Percentiles rank a stretch among this genome's conserved stretches.
Evolutionary conservation across 2,113 vertebrate species (phyloP).

Genomic region (Bos indicus): DNA sequence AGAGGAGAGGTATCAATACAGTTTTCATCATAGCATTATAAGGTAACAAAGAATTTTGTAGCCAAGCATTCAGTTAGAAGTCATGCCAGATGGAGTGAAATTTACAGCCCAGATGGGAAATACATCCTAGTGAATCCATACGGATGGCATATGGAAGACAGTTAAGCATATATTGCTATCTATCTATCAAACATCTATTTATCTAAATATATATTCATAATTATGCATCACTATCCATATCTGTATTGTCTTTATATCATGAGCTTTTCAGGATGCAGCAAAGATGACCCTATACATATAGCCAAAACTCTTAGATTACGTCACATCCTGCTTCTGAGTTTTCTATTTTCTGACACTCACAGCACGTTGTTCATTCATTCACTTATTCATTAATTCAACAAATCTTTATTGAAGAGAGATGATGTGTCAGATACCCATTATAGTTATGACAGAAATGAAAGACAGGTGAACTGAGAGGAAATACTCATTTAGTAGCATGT

Average conservation of each 20-base stretch:
- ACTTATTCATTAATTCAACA: not conserved
- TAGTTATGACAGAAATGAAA: not conserved
- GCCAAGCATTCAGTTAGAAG: constrained; percentile 3
- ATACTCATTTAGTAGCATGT: not conserved
- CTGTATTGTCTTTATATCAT: not conserved
- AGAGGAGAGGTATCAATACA: not conserved
- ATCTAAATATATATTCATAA: not conserved
- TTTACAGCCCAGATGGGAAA: constrained; percentile 41
- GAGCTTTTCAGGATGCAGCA: not conserved
- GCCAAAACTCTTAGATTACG: not conserved
- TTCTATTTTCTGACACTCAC: not conserved
- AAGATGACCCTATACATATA: not conserved
- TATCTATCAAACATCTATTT: not conserved
- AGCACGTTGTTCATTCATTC: not conserved
- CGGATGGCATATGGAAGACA: not conserved
- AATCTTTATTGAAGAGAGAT: not conserved
- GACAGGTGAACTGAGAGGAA: not conserved
- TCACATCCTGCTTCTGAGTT: not conserved
- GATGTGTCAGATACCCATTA: not conserved
- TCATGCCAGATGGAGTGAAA: constrained; percentile 34
- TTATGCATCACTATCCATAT: not conserved
- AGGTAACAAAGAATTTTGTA: constrained; percentile 28
- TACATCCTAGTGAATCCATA: not conserved
- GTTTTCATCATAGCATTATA: not conserved
- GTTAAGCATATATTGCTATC: not conserved